phyloP scores from a whole-genome alignment of 2,113 vertebrate species.

The Sander lucioperca region DNA sequence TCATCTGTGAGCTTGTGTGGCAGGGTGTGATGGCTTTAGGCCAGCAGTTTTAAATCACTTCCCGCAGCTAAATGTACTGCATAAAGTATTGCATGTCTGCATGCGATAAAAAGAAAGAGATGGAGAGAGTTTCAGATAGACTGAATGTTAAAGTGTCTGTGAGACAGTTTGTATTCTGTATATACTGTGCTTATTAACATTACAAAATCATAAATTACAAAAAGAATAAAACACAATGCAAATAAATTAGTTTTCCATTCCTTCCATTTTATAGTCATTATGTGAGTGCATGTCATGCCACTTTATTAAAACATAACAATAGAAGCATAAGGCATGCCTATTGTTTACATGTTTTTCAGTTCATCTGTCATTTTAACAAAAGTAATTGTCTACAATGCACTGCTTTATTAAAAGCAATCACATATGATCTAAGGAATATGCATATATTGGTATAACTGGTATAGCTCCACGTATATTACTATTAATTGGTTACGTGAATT shows the following conservation, averaged over 20 bases:
- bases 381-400: not conserved
- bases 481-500: not conserved
- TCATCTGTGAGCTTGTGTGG: slow-evolving; percentile 56
- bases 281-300: not conserved
- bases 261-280: not conserved
- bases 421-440: not conserved
- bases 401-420: slow-evolving; percentile 1
- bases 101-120: slow-evolving; percentile 11
- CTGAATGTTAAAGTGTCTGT: no score
- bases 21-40: slow-evolving; percentile 50
- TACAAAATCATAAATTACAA: not conserved
- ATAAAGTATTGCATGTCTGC: slow-evolving; percentile 18
- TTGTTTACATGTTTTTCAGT: not conserved
- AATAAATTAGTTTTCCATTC: not conserved
- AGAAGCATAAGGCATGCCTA: not conserved
- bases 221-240: not conserved
- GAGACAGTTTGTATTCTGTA: not conserved
- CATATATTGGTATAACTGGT: no score
- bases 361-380: not conserved
- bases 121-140: not conserved
- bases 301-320: not conserved
- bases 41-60: slow-evolving; percentile 55
- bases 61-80: slow-evolving; percentile 34
- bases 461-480: not conserved
- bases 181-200: not conserved